Evolutionary conservation across 1,140 invertebrate genomes (phyloP), one percentile per base, ranked within the genome.

Genomic region (Ips typographus): DNA sequence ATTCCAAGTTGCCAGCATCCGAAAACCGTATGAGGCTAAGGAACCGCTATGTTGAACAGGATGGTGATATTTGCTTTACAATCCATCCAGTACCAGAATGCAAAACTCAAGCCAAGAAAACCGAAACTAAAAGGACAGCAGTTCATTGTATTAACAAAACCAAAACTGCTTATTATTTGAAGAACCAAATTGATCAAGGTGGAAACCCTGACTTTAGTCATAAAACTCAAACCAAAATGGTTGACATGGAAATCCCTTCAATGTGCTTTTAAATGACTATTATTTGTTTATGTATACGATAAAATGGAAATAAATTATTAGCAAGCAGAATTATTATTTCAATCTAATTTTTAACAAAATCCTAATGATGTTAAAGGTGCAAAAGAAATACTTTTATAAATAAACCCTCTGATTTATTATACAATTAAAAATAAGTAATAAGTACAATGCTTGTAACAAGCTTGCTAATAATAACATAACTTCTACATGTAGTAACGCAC

Each of bases 51-150:
- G 80, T 82, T 37, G 79, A 84, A 58, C 77, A 81, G 58, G 76
- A 84, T 36, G 78, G 77, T 4, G 77, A 80, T 41, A 77, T 84
- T 39, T 89, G 88, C 76, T 88, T 90, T 70, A 83, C 84, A 1
- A 78, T 82, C 2, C 76, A 73, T 7, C 80, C 83, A 0, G 52
- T 87, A 3, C 80, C 83, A 0, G 74, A 76, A n/a, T 90, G 88
- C 77, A 77, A 78, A 39, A 65, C 75, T 0, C 70, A 76, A 2
- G 78, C n/a, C 67, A 55, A 47, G 1, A 74, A 76, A 1, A 77
- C 52, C 4, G 71, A 77, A 6, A 42, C 57, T 2, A 84, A 83
- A 73, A 72, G 74, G 0, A 81, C 84, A 22, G 74, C 83, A 8
- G 85, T 85, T 2, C 79, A 85, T 37, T 89, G 87, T 74, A 72